Conservation (phyloP, 1,140 invertebrate species). For the Euwallacea similis region DNA sequence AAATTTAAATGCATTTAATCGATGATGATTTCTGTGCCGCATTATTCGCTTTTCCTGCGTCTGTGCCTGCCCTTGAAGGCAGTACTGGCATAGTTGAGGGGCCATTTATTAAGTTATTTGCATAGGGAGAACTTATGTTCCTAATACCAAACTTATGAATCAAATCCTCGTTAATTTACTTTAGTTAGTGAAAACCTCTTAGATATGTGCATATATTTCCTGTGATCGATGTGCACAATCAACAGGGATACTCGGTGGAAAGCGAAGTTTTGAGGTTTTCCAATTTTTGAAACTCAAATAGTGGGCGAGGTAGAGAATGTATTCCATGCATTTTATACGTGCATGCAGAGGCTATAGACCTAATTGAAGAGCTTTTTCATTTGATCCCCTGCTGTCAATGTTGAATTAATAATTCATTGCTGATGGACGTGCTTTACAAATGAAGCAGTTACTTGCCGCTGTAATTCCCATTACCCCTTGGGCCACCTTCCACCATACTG, state of each 20-base stretch:
- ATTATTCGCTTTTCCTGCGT: too few relatives aligned
- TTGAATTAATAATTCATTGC: neutral
- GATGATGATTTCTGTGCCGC: too few relatives aligned
- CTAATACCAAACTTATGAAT: neutral
- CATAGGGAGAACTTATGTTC: too few relatives aligned
- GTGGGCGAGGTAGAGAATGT: neutral
- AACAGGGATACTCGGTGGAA: neutral
- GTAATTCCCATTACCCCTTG: neutral
- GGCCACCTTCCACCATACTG: neutral
- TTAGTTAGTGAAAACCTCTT: neutral
- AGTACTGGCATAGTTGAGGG: too few relatives aligned
- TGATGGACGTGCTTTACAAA: slow-evolving; percentile 1
- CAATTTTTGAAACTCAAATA: neutral
- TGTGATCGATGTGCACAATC: neutral
- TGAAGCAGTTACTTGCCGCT: neutral
- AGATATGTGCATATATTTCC: neutral
- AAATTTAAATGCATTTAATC: too few relatives aligned
- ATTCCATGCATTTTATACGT: slow-evolving; percentile 2
- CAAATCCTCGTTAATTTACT: neutral
- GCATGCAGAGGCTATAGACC: neutral
- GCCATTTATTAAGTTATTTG: too few relatives aligned
- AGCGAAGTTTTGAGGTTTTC: neutral
- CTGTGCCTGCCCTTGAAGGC: too few relatives aligned
- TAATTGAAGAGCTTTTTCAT: neutral
- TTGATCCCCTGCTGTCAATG: neutral